Evolutionary conservation across 64 coral and sea anemone genomes (phyloP).

Genomic region (Montipora capricornis): DNA sequence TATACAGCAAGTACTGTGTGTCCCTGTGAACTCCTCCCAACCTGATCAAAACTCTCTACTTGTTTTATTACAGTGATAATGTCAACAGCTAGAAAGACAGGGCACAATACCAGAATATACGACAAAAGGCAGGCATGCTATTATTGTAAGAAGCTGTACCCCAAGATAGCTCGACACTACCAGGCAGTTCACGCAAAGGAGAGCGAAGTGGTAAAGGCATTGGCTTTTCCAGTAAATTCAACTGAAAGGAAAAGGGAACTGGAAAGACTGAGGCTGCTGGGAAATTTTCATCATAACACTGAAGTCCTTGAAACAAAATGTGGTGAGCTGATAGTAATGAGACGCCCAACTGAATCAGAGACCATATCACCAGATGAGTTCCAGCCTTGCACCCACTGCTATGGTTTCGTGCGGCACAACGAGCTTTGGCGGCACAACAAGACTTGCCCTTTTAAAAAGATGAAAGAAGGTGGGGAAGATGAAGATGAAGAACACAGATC

Average conservation of each 20-base stretch:
- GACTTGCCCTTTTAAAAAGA: not conserved
- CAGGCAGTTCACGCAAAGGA: slow-evolving; percentile 22
- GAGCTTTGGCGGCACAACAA: slow-evolving; percentile 48
- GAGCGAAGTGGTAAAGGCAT: slow-evolving; percentile 18
- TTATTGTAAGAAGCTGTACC: slow-evolving; percentile 19
- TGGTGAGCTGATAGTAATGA: slow-evolving; percentile 50
- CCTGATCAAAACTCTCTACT: too few relatives aligned
- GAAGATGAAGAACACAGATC: not conserved
- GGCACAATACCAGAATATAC: slow-evolving; percentile 18
- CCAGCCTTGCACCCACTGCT: slow-evolving; percentile 21
- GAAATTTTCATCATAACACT: slow-evolving; percentile 58
- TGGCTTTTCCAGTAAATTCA: not conserved
- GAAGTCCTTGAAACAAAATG: slow-evolving; percentile 25
- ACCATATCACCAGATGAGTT: not conserved
- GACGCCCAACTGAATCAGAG: not conserved
- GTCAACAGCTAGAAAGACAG: not conserved
- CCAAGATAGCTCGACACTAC: slow-evolving; percentile 49
- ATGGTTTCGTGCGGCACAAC: slow-evolving; percentile 15
- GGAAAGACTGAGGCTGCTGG: slow-evolving; percentile 46
- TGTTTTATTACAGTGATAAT: too few relatives aligned
- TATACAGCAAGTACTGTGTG: too few relatives aligned
- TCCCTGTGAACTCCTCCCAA: too few relatives aligned
- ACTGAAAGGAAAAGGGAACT: slow-evolving; percentile 34
- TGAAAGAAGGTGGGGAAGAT: not conserved
- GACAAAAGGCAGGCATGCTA: slow-evolving; percentile 56